Base-by-base conservation (phyloP, 1,140 invertebrate genomes). In the Anastatus disparis region DNA sequence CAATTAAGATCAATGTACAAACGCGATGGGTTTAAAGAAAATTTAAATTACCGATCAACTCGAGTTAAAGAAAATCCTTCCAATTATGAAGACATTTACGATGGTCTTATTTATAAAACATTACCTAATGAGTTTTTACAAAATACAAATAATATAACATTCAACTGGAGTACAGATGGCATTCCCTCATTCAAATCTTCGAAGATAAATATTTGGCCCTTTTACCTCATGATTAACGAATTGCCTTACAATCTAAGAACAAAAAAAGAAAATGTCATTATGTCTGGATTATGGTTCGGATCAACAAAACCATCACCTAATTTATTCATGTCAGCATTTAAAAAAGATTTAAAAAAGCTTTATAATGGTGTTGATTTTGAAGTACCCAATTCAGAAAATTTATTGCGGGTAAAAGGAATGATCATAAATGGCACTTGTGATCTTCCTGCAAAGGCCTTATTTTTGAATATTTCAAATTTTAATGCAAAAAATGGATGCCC, bases 141-240 rank as follows among this genome's bases (percentile, higher is more conserved):
- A 0, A 24, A 67, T 61, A 31, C 13, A 29, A 13, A 68, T 50
- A 70, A 73, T 64, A 70, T 75, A 10, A 68, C 74, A 0, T 70
- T 76, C 44, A 70, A 58, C 3, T 59, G 56, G 56, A 59, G 40
- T 17, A 12, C 35, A 24, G 38, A 59, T 20, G 56, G 56, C 6
- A 2, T 76, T 22, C 50, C 74, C 4, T 62, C 77, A 6, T 78
- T 79, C 38, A 78, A 77, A 61, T 80, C 81, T 7, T 79, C 79
- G 10, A 77, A 75, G 70, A 69, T 70, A 29, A 71, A 10, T 35
- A 35, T 35, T 35, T 35, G 31, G 73, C 80, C 78, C 20, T 73
- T 80, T 42, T 74, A 75, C 24, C 22, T 76, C 0, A 71, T 56
- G 24, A 65, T 81, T 4, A 80, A 75, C 44, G 71, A 75, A 58